Percentiles rank a stretch among this genome's conserved stretches.
These are phyloP conservation scores for Hyaena hyaena DNA, from an alignment of 2,113 vertebrate species.

Conservation along the genomic window DNA sequence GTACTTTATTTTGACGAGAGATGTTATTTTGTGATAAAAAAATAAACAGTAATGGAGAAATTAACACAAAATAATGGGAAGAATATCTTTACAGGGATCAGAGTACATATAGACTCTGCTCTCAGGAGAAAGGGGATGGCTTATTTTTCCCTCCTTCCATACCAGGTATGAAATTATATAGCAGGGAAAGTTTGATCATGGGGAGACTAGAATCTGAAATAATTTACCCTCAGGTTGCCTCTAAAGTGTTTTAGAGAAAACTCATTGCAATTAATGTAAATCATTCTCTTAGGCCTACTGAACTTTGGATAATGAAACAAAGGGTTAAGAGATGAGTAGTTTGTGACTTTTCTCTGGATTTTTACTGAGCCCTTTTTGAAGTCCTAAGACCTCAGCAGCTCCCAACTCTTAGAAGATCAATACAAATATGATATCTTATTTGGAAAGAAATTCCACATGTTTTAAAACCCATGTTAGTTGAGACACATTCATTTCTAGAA, in stretches of 20 bases:
- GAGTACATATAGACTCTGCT: not conserved
- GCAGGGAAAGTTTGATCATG: not conserved
- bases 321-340: not conserved
- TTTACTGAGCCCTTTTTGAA: not conserved
- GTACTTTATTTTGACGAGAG: not conserved
- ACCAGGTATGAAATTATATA: not conserved
- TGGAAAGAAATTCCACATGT: not conserved
- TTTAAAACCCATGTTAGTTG: not conserved
- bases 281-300: not conserved
- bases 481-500: constrained; percentile 32
- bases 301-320: not conserved
- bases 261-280: not conserved
- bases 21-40: not conserved
- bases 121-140: not conserved
- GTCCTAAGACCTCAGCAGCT: not conserved
- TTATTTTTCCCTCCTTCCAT: not conserved
- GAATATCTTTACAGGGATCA: not conserved
- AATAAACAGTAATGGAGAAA: not conserved
- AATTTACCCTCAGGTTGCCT: not conserved
- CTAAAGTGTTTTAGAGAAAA: not conserved
- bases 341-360: not conserved
- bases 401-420: not conserved
- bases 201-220: not conserved
- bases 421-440: not conserved
- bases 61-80: not conserved